These are phyloP conservation scores for Cacoxenus indagator DNA, from an alignment of 2,888 invertebrate species.

Conservation along the genomic window DNA sequence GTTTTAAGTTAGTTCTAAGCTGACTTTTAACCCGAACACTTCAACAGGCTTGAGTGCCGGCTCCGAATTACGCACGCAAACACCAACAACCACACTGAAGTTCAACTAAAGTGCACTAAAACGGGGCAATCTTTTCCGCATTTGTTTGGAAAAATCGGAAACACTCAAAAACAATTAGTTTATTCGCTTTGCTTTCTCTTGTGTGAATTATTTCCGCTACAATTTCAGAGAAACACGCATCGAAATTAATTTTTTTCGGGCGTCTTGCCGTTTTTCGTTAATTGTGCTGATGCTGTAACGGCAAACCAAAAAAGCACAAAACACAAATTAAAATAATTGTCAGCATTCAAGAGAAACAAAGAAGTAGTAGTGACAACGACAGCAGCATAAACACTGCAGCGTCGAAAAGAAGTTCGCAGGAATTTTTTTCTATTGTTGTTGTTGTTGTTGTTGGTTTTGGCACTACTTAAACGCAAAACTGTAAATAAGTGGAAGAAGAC, in stretches of 20 bases:
- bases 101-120: constrained; percentile 34
- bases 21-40: constrained; percentile 53
- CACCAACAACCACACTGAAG: constrained; percentile 17
- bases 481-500: constrained; percentile 19
- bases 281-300: background rate
- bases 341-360: constrained; percentile 20
- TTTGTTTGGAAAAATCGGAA: constrained; percentile 19
- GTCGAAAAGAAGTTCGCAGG: constrained; percentile 16
- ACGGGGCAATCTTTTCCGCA: constrained; percentile 60
- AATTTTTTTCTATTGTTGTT: background rate
- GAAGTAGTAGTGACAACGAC: background rate
- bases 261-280: background rate
- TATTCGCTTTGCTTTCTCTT: constrained; percentile 34
- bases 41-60: too few species aligned
- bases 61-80: background rate
- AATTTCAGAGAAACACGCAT: constrained; percentile 38
- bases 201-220: constrained; percentile 44
- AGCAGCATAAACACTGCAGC: constrained; percentile 29
- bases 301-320: constrained; percentile 32
- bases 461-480: background rate
- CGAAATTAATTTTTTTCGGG: constrained; percentile 8
- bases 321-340: background rate
- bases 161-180: background rate
- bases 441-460: background rate
- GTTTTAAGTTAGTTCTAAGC: constrained; percentile 54